Evolutionary conservation across 2,888 invertebrate species (phyloP).

Genomic region (Silvanus unidentatus): DNA sequence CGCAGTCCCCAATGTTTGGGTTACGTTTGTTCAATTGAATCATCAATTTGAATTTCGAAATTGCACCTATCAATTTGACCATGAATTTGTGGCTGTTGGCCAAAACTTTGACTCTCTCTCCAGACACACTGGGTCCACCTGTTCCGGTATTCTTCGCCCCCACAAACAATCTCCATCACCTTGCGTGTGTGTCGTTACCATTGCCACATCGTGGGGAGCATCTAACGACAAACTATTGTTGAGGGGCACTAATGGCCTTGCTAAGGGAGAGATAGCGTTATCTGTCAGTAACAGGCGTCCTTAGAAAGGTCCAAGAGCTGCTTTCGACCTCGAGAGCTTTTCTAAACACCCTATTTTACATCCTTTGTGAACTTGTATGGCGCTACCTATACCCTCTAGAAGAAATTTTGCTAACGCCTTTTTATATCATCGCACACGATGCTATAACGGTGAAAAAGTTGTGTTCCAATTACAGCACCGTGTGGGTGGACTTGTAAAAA

Average conservation of each 20-base stretch:
- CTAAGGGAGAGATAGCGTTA: conserved; percentile 41
- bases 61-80: neutral
- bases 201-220: conserved; percentile 25
- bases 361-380: conserved; percentile 7
- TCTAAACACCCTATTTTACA: conserved; percentile 24
- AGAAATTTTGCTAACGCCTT: too few relatives aligned
- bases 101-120: too few relatives aligned
- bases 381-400: neutral
- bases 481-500: too few relatives aligned
- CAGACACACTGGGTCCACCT: conserved; percentile 32
- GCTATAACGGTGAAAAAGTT: too few relatives aligned
- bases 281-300: conserved; percentile 43
- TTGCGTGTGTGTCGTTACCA: neutral
- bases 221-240: conserved; percentile 37
- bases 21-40: conserved; percentile 38
- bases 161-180: too few relatives aligned
- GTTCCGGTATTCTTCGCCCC: conserved; percentile 26
- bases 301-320: conserved; percentile 27
- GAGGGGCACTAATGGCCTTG: conserved; percentile 39
- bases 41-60: conserved; percentile 38
- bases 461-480: too few relatives aligned
- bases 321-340: conserved; percentile 18
- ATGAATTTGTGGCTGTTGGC: too few relatives aligned
- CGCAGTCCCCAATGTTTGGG: conserved; percentile 34
- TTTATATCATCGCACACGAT: too few relatives aligned